Percentiles rank a stretch among this genome's conserved stretches.
Conservation (phyloP, 2,888 invertebrate species). For the Conistra vaccinii region DNA sequence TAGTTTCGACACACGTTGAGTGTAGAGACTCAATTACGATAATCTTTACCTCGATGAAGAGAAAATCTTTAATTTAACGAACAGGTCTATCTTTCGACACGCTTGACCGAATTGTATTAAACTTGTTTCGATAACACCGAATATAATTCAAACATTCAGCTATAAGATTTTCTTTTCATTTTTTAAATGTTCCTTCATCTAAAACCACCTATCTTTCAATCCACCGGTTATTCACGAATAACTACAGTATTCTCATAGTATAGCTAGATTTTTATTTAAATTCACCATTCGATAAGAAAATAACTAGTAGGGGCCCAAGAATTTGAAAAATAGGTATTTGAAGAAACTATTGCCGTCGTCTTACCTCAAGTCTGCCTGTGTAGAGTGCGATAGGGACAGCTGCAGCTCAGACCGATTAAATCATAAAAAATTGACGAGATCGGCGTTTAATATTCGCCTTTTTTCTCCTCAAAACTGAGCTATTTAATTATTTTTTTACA, state of each 20-base stretch:
- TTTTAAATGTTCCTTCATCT: background rate
- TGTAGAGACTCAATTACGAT: slow-evolving; percentile 24
- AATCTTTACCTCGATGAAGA: background rate
- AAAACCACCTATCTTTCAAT: background rate
- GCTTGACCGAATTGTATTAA: background rate
- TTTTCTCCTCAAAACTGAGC: no score
- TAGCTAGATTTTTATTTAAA: background rate
- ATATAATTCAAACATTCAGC: background rate
- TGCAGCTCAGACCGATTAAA: no score
- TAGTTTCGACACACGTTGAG: slow-evolving; percentile 14
- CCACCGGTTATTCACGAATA: background rate
- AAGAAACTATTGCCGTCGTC: no score
- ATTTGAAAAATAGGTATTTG: no score
- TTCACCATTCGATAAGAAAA: background rate
- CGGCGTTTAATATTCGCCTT: no score
- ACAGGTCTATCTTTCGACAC: slow-evolving; percentile 4
- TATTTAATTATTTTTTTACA: no score
- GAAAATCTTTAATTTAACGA: slow-evolving; percentile 1
- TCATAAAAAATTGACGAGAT: no score
- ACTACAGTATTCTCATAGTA: background rate
- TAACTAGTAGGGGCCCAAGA: no score
- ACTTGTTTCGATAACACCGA: background rate
- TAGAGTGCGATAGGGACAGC: no score
- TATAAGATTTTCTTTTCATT: background rate
- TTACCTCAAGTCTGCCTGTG: no score